Conservation (phyloP, 1,140 invertebrate species). For the Drosophila watanabei region DNA sequence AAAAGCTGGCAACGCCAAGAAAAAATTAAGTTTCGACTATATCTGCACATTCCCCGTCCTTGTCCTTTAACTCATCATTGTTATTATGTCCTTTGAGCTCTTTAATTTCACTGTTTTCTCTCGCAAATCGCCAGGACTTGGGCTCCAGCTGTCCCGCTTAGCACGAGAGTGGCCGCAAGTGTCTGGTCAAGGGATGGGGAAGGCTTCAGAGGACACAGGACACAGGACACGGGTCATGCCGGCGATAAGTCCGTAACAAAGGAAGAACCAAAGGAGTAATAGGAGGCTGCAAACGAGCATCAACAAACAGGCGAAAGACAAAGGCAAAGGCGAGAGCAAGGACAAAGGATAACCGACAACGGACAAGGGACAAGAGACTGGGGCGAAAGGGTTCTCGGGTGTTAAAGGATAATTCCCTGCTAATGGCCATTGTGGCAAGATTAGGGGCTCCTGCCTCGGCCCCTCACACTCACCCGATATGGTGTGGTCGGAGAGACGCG, state of each 20-base stretch:
- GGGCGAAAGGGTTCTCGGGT: slow-evolving; percentile 32
- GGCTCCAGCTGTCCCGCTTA: slow-evolving; percentile 37
- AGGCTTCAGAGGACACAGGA: slow-evolving; percentile 14
- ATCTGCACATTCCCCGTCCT: background rate
- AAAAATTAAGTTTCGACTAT: background rate
- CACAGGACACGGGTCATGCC: slow-evolving; percentile 6
- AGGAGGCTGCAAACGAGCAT: slow-evolving; percentile 37
- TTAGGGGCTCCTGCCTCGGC: background rate
- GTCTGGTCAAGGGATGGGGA: background rate
- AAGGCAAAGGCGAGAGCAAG: slow-evolving; percentile 4
- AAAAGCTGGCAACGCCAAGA: background rate
- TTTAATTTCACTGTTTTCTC: background rate
- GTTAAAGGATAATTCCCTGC: slow-evolving; percentile 48
- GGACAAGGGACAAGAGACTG: background rate
- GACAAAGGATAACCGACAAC: slow-evolving; percentile 12
- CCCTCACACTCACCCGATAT: slow-evolving; percentile 77
- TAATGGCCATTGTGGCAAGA: slow-evolving; percentile 47
- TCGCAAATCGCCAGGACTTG: slow-evolving; percentile 10
- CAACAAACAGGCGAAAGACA: slow-evolving; percentile 34
- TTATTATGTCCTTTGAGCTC: slow-evolving; percentile 2
- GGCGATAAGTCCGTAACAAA: slow-evolving; percentile 40
- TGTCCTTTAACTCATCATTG: background rate
- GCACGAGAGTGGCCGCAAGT: slow-evolving; percentile 37
- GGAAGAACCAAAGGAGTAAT: slow-evolving; percentile 11
- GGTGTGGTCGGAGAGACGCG: slow-evolving; percentile 85